Conservation (phyloP, 2,113 vertebrate species). For the Cebus imitator region DNA sequence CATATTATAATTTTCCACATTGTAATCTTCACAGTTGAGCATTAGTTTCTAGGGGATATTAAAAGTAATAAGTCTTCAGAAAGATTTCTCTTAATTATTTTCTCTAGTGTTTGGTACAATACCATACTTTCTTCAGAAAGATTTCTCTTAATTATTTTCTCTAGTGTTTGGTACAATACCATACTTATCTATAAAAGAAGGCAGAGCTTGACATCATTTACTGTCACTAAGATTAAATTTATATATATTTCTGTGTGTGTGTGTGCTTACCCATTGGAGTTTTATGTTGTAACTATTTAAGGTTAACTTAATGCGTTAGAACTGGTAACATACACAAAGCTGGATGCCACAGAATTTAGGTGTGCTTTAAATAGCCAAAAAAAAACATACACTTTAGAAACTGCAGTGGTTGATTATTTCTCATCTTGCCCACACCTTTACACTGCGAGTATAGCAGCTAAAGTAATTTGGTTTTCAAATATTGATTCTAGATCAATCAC, state of each 20-base stretch:
- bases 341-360: background rate
- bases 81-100: slow-evolving; percentile 47
- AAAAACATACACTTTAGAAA: background rate
- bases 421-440: background rate
- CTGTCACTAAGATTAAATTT: background rate
- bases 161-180: background rate
- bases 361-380: background rate
- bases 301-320: background rate
- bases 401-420: background rate
- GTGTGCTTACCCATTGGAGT: background rate
- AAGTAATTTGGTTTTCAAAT: slow-evolving; percentile 23
- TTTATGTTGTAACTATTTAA: background rate
- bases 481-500: slow-evolving; percentile 35
- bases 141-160: slow-evolving; percentile 41
- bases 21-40: slow-evolving; percentile 48
- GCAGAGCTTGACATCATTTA: background rate
- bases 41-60: slow-evolving; percentile 68
- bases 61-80: slow-evolving; percentile 41
- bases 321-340: background rate
- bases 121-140: slow-evolving; percentile 51
- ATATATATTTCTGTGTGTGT: background rate
- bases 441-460: background rate
- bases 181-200: background rate
- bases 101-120: background rate
- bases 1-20: slow-evolving; percentile 67